A percentile compares a stretch with the other conserved stretches of the same genome.
These are phyloP conservation scores for Hassar affinis DNA, from an alignment of 2,113 vertebrate genomes.

Conservation along the genomic window DNA sequence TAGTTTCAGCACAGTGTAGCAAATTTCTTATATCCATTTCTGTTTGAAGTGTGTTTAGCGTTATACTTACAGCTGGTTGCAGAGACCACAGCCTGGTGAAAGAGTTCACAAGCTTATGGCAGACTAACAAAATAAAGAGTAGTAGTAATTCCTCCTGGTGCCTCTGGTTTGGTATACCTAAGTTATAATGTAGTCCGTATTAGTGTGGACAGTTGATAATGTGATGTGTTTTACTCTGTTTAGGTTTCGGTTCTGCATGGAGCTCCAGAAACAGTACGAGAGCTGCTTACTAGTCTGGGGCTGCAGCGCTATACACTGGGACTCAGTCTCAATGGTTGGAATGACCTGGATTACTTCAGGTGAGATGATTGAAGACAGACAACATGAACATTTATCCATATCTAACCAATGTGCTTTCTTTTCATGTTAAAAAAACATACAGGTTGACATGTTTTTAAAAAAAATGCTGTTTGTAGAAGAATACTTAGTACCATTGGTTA, in stretches of 20 bases:
- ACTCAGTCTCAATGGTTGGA: constrained; percentile 75
- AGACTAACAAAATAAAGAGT: not conserved
- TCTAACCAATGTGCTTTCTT: not conserved
- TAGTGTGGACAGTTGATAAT: not conserved
- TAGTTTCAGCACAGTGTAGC: too few relatives aligned
- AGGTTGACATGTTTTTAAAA: not conserved
- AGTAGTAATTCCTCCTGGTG: not conserved
- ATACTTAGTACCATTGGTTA: not conserved
- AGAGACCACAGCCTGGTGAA: not conserved
- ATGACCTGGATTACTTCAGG: constrained; percentile 77
- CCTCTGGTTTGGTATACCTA: not conserved
- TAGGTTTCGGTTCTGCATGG: constrained; percentile 70
- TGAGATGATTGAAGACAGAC: constrained; percentile 44
- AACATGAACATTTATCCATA: not conserved
- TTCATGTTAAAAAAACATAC: not conserved
- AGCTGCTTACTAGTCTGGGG: constrained; percentile 66
- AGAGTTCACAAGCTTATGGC: not conserved
- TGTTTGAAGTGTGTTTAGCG: not conserved
- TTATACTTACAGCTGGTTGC: not conserved
- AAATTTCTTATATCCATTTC: too few relatives aligned
- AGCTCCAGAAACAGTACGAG: constrained; percentile 68
- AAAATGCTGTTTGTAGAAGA: not conserved
- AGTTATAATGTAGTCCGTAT: not conserved
- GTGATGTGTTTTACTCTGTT: not conserved
- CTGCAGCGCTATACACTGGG: constrained; percentile 70